These are phyloP conservation scores for human DNA, from an alignment of 2,113 vertebrate genomes.

Conservation along the genomic window DNA sequence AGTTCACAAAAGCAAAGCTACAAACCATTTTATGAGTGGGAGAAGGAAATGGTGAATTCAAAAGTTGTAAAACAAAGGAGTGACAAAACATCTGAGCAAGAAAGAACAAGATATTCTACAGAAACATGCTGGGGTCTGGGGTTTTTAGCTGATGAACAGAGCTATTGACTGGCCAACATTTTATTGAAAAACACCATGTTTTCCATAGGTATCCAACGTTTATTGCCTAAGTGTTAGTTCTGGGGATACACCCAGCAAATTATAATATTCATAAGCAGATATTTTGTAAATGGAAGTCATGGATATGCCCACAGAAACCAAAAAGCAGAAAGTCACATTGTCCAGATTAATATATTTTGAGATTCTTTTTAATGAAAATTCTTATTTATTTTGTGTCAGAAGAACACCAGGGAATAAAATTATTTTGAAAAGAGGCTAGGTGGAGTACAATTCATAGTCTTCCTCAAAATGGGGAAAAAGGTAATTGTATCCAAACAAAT, in stretches of 20 bases:
- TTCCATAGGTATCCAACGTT: background rate
- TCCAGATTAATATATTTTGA: conserved; percentile 26
- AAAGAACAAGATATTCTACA: background rate
- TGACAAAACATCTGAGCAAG: background rate
- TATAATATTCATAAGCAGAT: background rate
- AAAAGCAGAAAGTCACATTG: conserved; percentile 44
- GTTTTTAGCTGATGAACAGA: background rate
- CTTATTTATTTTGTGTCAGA: conserved; percentile 59
- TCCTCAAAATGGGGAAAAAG: background rate
- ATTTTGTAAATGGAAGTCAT: conserved; percentile 41
- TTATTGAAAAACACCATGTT: background rate
- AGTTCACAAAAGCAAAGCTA: background rate
- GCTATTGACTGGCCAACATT: background rate
- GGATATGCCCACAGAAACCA: conserved; percentile 7
- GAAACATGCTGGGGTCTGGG: background rate
- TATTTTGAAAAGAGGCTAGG: conserved; percentile 48
- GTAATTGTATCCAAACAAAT: conserved; percentile 54
- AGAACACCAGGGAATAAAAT: conserved; percentile 55
- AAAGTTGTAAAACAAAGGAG: background rate
- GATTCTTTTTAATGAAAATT: conserved; percentile 55
- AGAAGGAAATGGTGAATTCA: background rate
- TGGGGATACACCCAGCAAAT: conserved; percentile 11
- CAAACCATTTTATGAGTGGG: background rate
- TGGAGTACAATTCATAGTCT: conserved; percentile 22
- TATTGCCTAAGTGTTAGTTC: conserved; percentile 17